Evolutionary conservation across 35 echinoderm and acorn worm genomes (phyloP).

Genomic region (Diadema setosum): DNA sequence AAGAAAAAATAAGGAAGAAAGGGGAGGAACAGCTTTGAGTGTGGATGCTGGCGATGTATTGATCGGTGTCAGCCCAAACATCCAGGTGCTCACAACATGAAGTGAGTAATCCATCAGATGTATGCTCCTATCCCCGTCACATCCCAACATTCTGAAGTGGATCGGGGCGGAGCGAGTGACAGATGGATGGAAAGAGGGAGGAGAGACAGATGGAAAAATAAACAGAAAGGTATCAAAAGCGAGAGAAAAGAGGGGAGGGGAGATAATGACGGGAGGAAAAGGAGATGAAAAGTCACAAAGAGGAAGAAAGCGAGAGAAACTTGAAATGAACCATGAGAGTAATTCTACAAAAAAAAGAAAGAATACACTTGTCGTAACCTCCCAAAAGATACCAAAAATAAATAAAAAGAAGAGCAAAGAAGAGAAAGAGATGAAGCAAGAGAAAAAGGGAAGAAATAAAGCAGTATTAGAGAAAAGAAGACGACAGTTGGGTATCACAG

Average conservation of each 20-base stretch:
- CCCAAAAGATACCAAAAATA: neutral
- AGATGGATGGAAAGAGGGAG: neutral
- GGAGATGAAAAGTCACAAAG: neutral
- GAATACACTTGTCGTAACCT: neutral
- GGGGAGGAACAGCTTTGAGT: no score
- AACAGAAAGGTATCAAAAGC: no score
- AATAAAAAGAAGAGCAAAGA: neutral
- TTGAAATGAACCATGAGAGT: neutral
- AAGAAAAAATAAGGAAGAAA: no score
- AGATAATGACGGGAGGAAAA: neutral
- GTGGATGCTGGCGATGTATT: neutral
- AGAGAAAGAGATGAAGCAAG: neutral
- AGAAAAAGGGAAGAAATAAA: neutral
- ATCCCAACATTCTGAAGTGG: no score
- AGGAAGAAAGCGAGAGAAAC: neutral
- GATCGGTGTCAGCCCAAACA: neutral
- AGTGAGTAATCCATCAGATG: neutral
- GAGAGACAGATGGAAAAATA: neutral
- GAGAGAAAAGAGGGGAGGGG: neutral
- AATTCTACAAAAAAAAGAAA: neutral
- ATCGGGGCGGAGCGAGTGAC: neutral
- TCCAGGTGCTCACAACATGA: neutral
- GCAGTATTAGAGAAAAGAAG: neutral
- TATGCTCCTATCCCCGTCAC: neutral
- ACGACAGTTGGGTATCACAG: neutral